Percentiles rank a stretch among this genome's conserved stretches.
Conservation (phyloP, 2,113 vertebrate species). For the Triplophysa rosa region DNA sequence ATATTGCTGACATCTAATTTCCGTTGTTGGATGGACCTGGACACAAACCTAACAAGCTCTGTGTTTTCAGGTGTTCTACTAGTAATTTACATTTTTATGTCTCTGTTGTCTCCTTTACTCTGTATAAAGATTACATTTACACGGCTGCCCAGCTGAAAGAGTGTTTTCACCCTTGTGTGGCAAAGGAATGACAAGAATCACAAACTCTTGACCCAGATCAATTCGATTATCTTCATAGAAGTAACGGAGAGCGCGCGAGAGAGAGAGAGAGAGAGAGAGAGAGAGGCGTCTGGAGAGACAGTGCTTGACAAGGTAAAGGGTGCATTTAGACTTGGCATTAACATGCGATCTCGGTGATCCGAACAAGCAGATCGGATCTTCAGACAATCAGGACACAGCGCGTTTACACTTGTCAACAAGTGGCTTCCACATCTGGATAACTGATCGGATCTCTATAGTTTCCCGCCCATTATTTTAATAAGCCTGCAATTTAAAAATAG, state of each 20-base stretch:
- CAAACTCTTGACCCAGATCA: conserved; percentile 28
- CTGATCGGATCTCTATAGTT: no score
- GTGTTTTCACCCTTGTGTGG: conserved; percentile 29
- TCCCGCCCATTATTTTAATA: no score
- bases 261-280: neutral
- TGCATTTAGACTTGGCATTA: no score
- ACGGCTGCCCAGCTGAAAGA: neutral
- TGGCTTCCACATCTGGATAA: no score
- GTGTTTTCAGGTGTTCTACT: no score
- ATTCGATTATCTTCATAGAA: conserved; percentile 4
- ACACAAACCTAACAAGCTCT: neutral
- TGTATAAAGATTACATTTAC: neutral
- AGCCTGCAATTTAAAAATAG: no score
- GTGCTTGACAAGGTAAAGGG: neutral
- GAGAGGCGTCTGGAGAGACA: neutral
- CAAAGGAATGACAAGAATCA: conserved; percentile 45
- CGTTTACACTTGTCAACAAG: no score
- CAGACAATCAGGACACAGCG: no score
- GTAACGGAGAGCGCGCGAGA: neutral
- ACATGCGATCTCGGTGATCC: no score
- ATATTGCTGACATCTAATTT: conserved; percentile 36
- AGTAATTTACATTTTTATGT: neutral
- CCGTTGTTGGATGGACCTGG: conserved; percentile 11
- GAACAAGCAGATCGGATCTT: no score
- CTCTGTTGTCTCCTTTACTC: neutral